Base-by-base conservation (phyloP, 2,797 vertebrate genomes). In the Pseudochaenichthys georgianus region DNA sequence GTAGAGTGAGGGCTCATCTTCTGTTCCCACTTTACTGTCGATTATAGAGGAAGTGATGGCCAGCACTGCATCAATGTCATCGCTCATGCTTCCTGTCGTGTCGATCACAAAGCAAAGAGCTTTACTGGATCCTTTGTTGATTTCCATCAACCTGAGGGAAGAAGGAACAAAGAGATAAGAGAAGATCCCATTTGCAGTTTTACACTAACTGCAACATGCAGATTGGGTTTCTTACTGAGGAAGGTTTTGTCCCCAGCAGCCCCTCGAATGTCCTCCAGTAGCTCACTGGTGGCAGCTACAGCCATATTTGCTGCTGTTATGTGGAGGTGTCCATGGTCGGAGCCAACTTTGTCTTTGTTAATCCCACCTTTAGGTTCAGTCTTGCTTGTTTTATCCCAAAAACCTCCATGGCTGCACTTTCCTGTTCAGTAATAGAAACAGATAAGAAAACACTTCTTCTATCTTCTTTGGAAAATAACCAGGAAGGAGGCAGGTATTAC, bases 371-470 rank as follows among this genome's bases (percentile, higher is more conserved):
- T 73, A 0, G 93, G 90, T 2, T 81, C 75, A 0, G 34, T 38
- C 0, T 0, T 0, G 7, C 92, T 90, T 10, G 89, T 89, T 1
- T 0, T 0, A 52, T 95, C 93, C 0, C 13, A 0, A 0, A 0
- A 0, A 2, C 81, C 84, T 19, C 93, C 93, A 4, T 95, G 93
- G 63, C 92, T 94, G 81, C 93, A 94, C 58, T 94, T 94, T n/a
- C 94, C 94, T 95, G 55, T 53, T 45, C 2, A 74, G 13, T 3
- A 66, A 47, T 11, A 17, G 38, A 57, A 68, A 59, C 3, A 68
- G 2, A 50, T 19, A 0, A 1, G 50, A 19, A 1, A 11, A 34
- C 17, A 9, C 17, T 13, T 61, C 41, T 55, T 31, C 41, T 9
- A 4, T 52, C 9, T 65, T 43, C 19, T 12, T 52, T 0, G 52